A percentile compares a stretch with the other conserved stretches of the same genome.
These are phyloP conservation scores for Macrochelys suwanniensis DNA, from an alignment of 2,797 vertebrate species.

Conservation along the genomic window DNA sequence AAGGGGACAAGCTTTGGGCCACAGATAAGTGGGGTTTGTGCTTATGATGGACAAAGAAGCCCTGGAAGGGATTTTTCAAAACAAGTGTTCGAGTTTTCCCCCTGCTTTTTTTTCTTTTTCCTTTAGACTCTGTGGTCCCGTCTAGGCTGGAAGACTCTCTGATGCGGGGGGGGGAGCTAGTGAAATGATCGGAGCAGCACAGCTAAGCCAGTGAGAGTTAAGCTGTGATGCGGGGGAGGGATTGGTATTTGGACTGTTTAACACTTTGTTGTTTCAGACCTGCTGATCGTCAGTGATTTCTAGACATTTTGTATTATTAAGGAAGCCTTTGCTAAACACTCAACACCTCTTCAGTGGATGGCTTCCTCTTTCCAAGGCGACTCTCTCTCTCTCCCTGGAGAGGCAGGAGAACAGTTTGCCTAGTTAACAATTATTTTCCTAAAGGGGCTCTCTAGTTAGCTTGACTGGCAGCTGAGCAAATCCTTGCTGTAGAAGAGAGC, in stretches of 20 bases:
- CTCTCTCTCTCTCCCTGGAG: neutral
- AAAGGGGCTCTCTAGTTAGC: neutral
- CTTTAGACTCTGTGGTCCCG: neutral
- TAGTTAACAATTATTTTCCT: neutral
- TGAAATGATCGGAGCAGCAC: neutral
- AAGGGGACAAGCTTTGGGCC: neutral
- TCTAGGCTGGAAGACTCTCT: neutral
- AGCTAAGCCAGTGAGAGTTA: neutral
- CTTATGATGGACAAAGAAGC: neutral
- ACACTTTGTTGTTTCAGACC: neutral
- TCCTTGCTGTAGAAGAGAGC: neutral
- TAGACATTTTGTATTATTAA: neutral
- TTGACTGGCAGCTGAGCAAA: neutral
- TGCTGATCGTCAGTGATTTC: neutral
- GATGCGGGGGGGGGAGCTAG: neutral
- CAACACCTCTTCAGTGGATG: rapidly evolving
- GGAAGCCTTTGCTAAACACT: neutral
- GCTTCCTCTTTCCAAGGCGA: neutral
- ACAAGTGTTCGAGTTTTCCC: neutral
- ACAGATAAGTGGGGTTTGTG: neutral
- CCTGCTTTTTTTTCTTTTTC: neutral
- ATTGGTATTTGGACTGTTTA: conserved; percentile 1
- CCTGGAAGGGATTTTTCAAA: neutral
- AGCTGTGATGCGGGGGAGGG: neutral
- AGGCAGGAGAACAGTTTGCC: neutral